Conservation (phyloP, 2,113 vertebrate genomes). For the Noturus placidus region DNA sequence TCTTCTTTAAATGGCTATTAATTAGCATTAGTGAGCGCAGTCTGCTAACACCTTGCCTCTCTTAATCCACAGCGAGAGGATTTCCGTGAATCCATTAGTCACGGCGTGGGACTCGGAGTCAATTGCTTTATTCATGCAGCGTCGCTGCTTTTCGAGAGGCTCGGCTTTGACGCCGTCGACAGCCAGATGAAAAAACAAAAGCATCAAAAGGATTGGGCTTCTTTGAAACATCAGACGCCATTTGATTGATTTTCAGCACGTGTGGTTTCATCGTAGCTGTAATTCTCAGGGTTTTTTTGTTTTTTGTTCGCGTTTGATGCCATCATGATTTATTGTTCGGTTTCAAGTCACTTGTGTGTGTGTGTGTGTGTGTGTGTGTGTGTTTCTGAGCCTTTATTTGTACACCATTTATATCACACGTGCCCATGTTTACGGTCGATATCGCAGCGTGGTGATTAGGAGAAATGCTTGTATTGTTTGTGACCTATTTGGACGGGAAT, state of each 20-base stretch:
- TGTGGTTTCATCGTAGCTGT: slow-evolving; percentile 29
- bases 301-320: neutral
- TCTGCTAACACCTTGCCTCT: slow-evolving; percentile 51
- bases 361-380: too few relatives aligned
- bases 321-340: slow-evolving; percentile 10
- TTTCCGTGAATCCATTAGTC: slow-evolving; percentile 54
- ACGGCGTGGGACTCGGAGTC: slow-evolving; percentile 39
- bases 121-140: slow-evolving; percentile 49
- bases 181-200: slow-evolving; percentile 51
- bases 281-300: slow-evolving; percentile 24
- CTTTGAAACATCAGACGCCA: slow-evolving; percentile 33
- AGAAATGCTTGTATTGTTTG: neutral
- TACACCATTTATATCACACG: neutral
- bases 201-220: slow-evolving; percentile 36
- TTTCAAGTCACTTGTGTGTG: slow-evolving; percentile 23
- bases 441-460: neutral
- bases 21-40: slow-evolving; percentile 53
- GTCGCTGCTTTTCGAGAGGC: slow-evolving; percentile 42
- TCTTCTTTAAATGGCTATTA: slow-evolving; percentile 58
- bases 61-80: slow-evolving; percentile 56
- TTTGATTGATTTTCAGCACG: slow-evolving; percentile 48
- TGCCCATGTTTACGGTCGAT: neutral
- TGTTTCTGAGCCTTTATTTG: neutral
- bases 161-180: slow-evolving; percentile 43
- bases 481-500: slow-evolving; percentile 44